Evolutionary conservation across 2,888 invertebrate genomes (phyloP), one percentile per base, ranked within the genome.

Genomic region (Lottia scabra): DNA sequence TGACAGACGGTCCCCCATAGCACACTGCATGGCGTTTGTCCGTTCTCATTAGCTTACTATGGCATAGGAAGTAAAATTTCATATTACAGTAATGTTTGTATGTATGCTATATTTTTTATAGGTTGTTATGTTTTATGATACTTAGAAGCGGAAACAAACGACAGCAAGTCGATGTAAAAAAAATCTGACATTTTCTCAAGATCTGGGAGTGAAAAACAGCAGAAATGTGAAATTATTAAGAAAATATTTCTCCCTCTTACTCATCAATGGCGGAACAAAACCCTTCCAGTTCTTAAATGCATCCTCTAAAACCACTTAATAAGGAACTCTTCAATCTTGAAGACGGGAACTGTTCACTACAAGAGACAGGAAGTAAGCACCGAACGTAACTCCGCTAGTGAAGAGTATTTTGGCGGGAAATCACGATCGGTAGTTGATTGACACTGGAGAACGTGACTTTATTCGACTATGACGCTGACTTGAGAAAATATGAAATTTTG

Each of bases 361-460:
- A 56, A 19, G 13, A 56, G 56, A 56, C 56, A 56, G 56, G 56
- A 56, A 56, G 56, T 56, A 23, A 56, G 23, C 19, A 56, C 56
- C 19, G 56, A 56, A 56, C 23, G 56, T 56, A 56, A 56, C 56
- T 56, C 56, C 56, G 10, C 12, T 56, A 13, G 19, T 56, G 56
- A 56, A 56, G 56, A 56, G 56, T 56, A 56, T 56, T 38, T 38
- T 56, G 56, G 56, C 56, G 56, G 56, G 56, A 56, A 56, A 56
- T 56, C 56, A 56, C 56, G 56, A 56, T 23, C 56, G 13, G 23
- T 56, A 19, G 56, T 56, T 56, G 56, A 56, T 56, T 56, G 56
- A 56, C 56, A 56, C 56, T 23, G 19, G 10, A 56, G 56, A 56
- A 56, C 56, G 56, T 56, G 56, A 56, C 56, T 12, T 19, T 23